A percentile compares a stretch with the other conserved stretches of the same genome.
phyloP scores from a whole-genome alignment of 30 jellyfish, hydroid and myxozoan species.

The Turritopsis dohrnii region DNA sequence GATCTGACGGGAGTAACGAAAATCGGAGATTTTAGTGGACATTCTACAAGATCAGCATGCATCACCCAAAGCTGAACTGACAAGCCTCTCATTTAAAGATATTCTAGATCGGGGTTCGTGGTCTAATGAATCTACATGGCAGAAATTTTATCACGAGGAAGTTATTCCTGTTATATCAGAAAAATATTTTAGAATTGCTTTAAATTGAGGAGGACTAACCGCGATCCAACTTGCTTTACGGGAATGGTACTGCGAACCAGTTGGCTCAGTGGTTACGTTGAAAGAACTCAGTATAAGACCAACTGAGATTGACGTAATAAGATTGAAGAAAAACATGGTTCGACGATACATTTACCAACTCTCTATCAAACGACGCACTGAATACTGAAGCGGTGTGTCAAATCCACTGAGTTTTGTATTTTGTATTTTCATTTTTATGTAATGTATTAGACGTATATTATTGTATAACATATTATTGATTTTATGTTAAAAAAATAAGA shows the following conservation, averaged over 20 bases:
- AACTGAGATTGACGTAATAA: not conserved
- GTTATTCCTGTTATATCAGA: not conserved
- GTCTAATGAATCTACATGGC: not conserved
- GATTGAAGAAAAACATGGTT: not conserved
- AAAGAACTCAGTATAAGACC: not conserved
- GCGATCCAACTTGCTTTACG: not conserved
- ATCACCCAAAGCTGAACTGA: not conserved
- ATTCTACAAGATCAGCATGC: slow-evolving; percentile 3
- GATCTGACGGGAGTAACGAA: not conserved
- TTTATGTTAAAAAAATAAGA: too few relatives aligned
- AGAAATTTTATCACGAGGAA: not conserved
- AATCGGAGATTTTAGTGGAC: not conserved
- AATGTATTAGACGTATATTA: too few relatives aligned
- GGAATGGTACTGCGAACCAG: not conserved
- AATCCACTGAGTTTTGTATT: too few relatives aligned
- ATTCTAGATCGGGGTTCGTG: not conserved
- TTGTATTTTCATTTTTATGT: too few relatives aligned
- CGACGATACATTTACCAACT: too few relatives aligned
- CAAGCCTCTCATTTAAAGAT: not conserved
- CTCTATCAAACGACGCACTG: too few relatives aligned
- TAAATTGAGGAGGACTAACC: not conserved
- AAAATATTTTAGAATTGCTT: not conserved
- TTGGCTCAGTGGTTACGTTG: not conserved
- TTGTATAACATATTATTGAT: too few relatives aligned
- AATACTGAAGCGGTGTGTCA: too few relatives aligned